Percentiles rank a stretch among this genome's conserved stretches.
phyloP scores from a whole-genome alignment of 2,888 invertebrate species.

The Xanthorhoe designata region DNA sequence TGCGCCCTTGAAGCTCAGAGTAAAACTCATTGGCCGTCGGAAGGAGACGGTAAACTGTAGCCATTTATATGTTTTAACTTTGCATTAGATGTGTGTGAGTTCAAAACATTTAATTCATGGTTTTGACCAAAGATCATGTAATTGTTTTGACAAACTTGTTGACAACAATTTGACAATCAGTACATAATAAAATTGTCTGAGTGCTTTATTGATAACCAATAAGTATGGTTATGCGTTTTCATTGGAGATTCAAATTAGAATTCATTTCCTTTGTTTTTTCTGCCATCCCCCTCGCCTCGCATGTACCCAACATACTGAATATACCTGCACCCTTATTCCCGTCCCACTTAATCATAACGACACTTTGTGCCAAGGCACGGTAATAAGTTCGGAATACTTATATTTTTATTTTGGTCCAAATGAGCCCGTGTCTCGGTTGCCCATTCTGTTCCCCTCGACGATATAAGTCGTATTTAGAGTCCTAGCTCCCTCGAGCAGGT shows the following conservation, averaged over 20 bases:
- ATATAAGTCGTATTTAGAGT: slow-evolving; percentile 67
- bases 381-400: slow-evolving; percentile 55
- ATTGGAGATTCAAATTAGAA: background rate
- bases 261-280: background rate
- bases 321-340: slow-evolving; percentile 42
- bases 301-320: background rate
- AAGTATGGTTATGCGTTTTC: background rate
- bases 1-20: slow-evolving; percentile 60
- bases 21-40: slow-evolving; percentile 62
- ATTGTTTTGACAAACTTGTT: background rate
- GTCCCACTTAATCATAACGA: slow-evolving; percentile 57
- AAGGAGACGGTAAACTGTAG: slow-evolving; percentile 62
- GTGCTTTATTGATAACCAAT: background rate
- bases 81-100: background rate
- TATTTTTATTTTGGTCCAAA: slow-evolving; percentile 64
- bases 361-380: slow-evolving; percentile 52
- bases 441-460: slow-evolving; percentile 71
- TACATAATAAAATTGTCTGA: background rate
- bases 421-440: slow-evolving; percentile 67
- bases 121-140: no score
- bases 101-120: background rate
- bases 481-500: slow-evolving; percentile 64
- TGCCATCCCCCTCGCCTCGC: slow-evolving; percentile 6
- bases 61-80: slow-evolving; percentile 56
- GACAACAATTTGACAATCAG: background rate